Evolutionary conservation across 2,888 invertebrate species (phyloP).

Genomic region (Ormyrus rosae): DNA sequence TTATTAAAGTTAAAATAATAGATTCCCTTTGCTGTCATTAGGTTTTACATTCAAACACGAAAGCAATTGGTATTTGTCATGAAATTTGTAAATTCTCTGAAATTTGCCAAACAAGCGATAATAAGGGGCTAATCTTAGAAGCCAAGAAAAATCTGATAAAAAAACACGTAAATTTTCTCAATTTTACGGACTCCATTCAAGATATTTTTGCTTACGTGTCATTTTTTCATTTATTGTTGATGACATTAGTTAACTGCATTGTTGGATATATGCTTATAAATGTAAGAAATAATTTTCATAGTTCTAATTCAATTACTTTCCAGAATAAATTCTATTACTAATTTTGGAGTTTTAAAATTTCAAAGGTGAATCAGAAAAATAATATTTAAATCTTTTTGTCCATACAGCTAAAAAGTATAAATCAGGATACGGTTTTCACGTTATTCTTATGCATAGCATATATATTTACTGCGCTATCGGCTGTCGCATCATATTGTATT

Average conservation of each 20-base stretch:
- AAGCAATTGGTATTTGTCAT: slow-evolving; percentile 38
- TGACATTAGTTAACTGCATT: slow-evolving; percentile 59
- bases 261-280: slow-evolving; percentile 60
- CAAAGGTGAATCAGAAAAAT: slow-evolving; percentile 1
- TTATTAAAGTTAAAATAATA: neutral
- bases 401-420: neutral
- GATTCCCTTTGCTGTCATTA: slow-evolving; percentile 4
- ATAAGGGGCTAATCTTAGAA: slow-evolving; percentile 8
- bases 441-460: slow-evolving; percentile 25
- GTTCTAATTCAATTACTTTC: neutral
- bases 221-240: slow-evolving; percentile 59
- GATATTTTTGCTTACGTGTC: slow-evolving; percentile 57
- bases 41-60: slow-evolving; percentile 35
- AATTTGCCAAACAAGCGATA: slow-evolving; percentile 31
- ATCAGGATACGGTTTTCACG: slow-evolving; percentile 8
- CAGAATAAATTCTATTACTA: no score
- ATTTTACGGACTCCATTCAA: slow-evolving; percentile 44
- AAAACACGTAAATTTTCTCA: slow-evolving; percentile 54
- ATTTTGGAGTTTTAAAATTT: neutral
- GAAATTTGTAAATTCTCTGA: slow-evolving; percentile 43
- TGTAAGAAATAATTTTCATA: slow-evolving; percentile 44
- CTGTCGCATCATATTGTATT: slow-evolving; percentile 18
- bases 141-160: slow-evolving; percentile 40
- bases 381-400: neutral
- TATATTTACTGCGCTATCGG: slow-evolving; percentile 13